These are phyloP conservation scores for Phataginus tricuspis DNA, from an alignment of 2,797 vertebrate species.

Conservation along the genomic window DNA sequence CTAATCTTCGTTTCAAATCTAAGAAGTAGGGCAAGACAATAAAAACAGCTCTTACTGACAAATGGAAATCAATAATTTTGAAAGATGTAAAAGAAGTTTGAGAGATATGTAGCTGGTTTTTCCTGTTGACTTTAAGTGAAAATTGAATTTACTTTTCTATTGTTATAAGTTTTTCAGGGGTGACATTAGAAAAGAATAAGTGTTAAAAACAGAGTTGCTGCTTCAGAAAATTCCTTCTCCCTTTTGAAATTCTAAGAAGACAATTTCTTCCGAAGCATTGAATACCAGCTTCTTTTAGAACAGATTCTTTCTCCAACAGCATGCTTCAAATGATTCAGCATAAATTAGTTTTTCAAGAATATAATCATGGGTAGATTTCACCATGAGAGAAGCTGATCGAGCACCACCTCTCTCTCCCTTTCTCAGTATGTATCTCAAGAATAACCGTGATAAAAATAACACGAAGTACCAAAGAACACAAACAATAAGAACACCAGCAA, in stretches of 20 bases:
- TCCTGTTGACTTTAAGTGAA: conserved; percentile 15
- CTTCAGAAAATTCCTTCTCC: neutral
- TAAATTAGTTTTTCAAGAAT: neutral
- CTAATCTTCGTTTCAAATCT: neutral
- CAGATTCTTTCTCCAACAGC: neutral
- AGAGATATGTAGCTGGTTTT: neutral
- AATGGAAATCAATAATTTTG: neutral
- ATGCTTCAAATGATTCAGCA: neutral
- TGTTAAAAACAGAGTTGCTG: neutral
- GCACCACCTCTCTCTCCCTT: neutral
- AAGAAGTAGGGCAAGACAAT: neutral
- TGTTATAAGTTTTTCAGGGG: neutral
- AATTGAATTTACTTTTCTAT: neutral
- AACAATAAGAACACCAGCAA: neutral
- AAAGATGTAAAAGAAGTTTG: conserved; percentile 25
- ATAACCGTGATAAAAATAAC: conserved; percentile 51
- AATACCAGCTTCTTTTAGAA: neutral
- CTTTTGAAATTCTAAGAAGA: neutral
- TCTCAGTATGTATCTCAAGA: neutral
- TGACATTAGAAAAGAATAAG: neutral
- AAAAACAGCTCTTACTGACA: neutral
- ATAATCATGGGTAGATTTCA: neutral
- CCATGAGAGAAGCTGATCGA: neutral
- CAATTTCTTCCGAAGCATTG: neutral
- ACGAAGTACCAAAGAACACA: neutral